These are phyloP conservation scores for Nannobrachium achirus DNA, from an alignment of 2,113 vertebrate species.

Conservation along the genomic window DNA sequence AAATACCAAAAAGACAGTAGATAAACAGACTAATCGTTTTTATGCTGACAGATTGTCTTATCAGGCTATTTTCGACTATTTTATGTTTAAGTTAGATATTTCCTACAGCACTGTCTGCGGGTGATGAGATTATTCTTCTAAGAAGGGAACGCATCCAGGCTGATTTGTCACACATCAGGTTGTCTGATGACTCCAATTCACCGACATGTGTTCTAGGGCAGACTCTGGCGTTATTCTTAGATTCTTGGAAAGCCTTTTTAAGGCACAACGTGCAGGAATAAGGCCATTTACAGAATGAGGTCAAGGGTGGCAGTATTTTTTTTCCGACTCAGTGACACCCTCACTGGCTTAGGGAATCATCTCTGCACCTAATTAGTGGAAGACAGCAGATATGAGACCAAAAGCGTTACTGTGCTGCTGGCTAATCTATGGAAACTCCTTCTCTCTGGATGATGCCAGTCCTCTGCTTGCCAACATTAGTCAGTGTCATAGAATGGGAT, in stretches of 20 bases:
- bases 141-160: constrained; percentile 67
- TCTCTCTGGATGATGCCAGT: constrained; percentile 36
- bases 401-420: constrained; percentile 46
- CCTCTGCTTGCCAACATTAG: constrained; percentile 16
- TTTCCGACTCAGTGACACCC: constrained; percentile 56
- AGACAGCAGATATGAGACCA: constrained; percentile 61
- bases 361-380: constrained; percentile 57
- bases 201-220: constrained; percentile 59
- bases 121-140: constrained; percentile 70
- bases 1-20: no score
- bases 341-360: constrained; percentile 40
- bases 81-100: not conserved
- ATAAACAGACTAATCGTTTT: no score
- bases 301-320: constrained; percentile 63
- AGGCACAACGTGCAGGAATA: constrained; percentile 63
- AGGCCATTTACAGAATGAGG: constrained; percentile 62
- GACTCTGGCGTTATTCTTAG: constrained; percentile 75
- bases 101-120: constrained; percentile 14
- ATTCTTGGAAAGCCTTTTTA: constrained; percentile 74
- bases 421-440: constrained; percentile 60
- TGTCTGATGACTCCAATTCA: constrained; percentile 60
- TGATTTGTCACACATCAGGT: constrained; percentile 67
- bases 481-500: constrained; percentile 41
- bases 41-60: not conserved
- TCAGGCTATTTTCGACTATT: not conserved